phyloP scores from a whole-genome alignment of 1,140 invertebrate species.

The Notospermus geniculatus region DNA sequence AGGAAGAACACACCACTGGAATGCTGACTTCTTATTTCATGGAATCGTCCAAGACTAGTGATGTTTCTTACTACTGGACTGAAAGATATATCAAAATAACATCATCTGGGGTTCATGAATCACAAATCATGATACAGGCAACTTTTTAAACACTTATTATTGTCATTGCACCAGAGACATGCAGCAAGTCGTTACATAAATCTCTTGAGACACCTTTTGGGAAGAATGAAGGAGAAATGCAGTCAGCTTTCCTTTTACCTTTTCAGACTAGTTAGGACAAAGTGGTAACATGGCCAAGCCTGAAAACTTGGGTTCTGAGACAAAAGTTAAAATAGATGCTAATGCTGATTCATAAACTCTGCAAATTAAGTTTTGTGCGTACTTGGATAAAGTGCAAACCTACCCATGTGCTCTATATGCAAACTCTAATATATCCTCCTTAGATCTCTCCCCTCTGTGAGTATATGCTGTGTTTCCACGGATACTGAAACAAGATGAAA shows the following conservation, averaged over 20 bases:
- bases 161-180: too few species aligned
- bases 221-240: neutral
- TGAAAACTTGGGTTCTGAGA: neutral
- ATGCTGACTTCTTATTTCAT: constrained; percentile 70
- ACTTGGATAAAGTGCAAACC: too few species aligned
- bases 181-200: too few species aligned
- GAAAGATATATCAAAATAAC: constrained; percentile 18
- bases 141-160: too few species aligned
- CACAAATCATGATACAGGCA: too few species aligned
- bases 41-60: constrained; percentile 73
- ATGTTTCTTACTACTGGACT: constrained; percentile 78
- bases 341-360: too few species aligned
- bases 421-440: constrained; percentile 92
- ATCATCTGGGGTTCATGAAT: too few species aligned
- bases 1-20: constrained; percentile 76
- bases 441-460: constrained; percentile 85
- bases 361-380: too few species aligned
- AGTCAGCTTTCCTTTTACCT: neutral
- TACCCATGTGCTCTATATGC: constrained; percentile 79
- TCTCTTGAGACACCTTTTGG: too few species aligned
- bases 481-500: neutral
- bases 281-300: neutral
- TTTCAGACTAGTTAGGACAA: neutral
- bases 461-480: constrained; percentile 72
- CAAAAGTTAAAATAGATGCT: neutral